Evolutionary conservation across 2,797 vertebrate genomes (phyloP).

Genomic region (Pangasius mekongensis): DNA sequence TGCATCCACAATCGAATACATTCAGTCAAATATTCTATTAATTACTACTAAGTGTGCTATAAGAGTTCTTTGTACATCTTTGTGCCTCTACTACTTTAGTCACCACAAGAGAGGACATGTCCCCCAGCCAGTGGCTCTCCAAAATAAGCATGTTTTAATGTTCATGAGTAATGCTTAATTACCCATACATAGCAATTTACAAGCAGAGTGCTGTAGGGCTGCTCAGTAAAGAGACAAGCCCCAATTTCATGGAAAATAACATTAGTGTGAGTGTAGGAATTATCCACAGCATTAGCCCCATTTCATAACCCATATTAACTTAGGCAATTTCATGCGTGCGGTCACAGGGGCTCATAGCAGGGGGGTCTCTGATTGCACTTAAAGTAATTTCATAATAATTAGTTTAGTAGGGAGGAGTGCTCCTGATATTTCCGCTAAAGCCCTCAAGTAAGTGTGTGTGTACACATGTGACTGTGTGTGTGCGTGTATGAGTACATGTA

Average conservation of each 20-base stretch:
- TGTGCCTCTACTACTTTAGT: slow-evolving; percentile 58
- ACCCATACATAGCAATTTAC: slow-evolving; percentile 89
- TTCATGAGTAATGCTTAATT: slow-evolving; percentile 86
- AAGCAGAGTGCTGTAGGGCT: slow-evolving; percentile 88
- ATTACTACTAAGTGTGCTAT: background rate
- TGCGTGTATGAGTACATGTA: slow-evolving; percentile 28
- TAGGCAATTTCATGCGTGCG: slow-evolving; percentile 99
- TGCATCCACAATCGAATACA: background rate
- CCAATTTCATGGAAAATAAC: slow-evolving; percentile 90
- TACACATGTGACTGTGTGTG: background rate
- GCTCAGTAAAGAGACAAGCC: slow-evolving; percentile 79
- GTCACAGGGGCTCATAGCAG: slow-evolving; percentile 95
- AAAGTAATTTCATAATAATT: slow-evolving; percentile 99
- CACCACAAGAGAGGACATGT: slow-evolving; percentile 59
- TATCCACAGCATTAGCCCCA: slow-evolving; percentile 97
- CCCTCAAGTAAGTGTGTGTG: slow-evolving; percentile 23
- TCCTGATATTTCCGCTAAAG: slow-evolving; percentile 61
- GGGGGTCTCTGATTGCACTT: slow-evolving; percentile 94
- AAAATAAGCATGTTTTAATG: slow-evolving; percentile 85
- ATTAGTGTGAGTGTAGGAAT: slow-evolving; percentile 92
- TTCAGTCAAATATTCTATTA: background rate
- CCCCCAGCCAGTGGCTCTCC: slow-evolving; percentile 72
- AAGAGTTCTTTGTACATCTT: background rate
- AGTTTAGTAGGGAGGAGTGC: slow-evolving; percentile 76
- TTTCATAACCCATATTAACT: slow-evolving; percentile 97